phyloP scores from a whole-genome alignment of 2,797 vertebrate genomes.

The Crocidura indochinensis region DNA sequence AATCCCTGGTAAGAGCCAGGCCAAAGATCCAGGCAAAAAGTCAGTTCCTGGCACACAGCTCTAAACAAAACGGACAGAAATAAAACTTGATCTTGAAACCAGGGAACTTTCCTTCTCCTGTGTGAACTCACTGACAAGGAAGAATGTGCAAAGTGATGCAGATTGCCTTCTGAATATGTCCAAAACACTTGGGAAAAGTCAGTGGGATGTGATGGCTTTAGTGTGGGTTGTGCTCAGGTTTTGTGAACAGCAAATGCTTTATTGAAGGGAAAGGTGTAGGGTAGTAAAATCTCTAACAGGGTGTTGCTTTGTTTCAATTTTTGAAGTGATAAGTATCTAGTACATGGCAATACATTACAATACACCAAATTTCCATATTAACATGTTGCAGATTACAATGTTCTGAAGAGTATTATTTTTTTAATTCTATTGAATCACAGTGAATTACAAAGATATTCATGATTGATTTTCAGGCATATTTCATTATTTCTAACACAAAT shows the following conservation, averaged over 20 bases:
- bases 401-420: conserved; percentile 8
- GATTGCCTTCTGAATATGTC: not conserved
- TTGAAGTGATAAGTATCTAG: not conserved
- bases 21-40: conserved; percentile 64
- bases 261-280: conserved; percentile 9
- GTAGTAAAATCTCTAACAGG: not conserved
- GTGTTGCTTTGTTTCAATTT: not conserved
- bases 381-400: not conserved
- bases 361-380: not conserved
- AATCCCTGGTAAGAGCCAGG: conserved; percentile 47
- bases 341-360: not conserved
- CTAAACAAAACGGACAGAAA: conserved; percentile 80
- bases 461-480: too few relatives aligned
- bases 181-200: not conserved
- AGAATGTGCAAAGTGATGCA: not conserved
- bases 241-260: not conserved
- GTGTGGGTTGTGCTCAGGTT: fast-evolving
- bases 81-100: conserved; percentile 67
- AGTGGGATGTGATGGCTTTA: not conserved
- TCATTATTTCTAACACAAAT: too few relatives aligned
- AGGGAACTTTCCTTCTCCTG: conserved; percentile 5
- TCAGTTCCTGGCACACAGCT: conserved; percentile 64
- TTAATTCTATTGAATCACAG: too few relatives aligned
- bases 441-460: too few relatives aligned
- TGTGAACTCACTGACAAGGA: conserved; percentile 34